phyloP scores from a whole-genome alignment of 2,888 invertebrate genomes.

The Ceramica pisi region DNA sequence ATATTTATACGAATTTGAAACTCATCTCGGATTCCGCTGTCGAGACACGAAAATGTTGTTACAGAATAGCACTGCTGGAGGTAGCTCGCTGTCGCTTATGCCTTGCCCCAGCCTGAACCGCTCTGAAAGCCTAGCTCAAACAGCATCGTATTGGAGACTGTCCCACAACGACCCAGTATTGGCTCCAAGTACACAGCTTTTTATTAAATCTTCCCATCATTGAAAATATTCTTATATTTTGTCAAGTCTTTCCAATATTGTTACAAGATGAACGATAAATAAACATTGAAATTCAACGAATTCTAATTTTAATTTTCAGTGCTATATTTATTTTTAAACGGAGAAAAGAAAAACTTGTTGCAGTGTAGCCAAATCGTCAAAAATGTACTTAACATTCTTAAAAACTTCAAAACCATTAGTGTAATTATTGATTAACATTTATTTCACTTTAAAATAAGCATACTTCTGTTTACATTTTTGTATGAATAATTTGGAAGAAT shows the following conservation, averaged over 20 bases:
- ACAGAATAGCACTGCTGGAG: no score
- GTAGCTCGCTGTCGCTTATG: slow-evolving; percentile 1
- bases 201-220: slow-evolving; percentile 50
- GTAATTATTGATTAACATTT: no score
- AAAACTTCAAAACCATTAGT: no score
- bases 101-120: not conserved
- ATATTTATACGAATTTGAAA: no score
- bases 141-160: slow-evolving; percentile 40
- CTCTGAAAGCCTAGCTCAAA: slow-evolving; percentile 48
- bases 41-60: no score
- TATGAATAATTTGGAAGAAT: no score
- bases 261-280: slow-evolving; percentile 18
- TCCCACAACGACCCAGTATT: slow-evolving; percentile 30
- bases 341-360: not conserved
- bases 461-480: no score
- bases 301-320: not conserved
- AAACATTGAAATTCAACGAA: slow-evolving; percentile 9
- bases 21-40: no score
- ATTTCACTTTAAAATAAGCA: no score
- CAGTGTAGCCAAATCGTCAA: no score
- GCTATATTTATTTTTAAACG: not conserved
- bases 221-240: slow-evolving; percentile 20
- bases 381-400: no score
- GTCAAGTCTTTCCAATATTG: slow-evolving; percentile 5
- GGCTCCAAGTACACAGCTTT: slow-evolving; percentile 28